phyloP scores from a whole-genome alignment of 2,113 vertebrate species.

The Callionymus lyra region DNA sequence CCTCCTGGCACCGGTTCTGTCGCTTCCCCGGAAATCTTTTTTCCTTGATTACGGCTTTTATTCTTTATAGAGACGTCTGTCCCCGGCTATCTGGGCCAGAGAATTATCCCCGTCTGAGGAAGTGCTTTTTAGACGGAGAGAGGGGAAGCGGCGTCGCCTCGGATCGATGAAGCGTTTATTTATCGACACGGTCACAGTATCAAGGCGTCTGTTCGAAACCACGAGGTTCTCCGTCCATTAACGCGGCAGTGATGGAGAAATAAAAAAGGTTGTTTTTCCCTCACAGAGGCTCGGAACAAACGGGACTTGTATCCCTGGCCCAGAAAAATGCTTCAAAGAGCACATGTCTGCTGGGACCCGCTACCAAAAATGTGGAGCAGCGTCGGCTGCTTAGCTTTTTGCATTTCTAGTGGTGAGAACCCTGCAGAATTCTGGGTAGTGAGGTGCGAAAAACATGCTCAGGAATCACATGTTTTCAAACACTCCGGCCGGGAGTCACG shows the following conservation, averaged over 20 bases:
- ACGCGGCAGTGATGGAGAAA: slow-evolving; percentile 43
- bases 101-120: slow-evolving; percentile 54
- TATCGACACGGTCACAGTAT: slow-evolving; percentile 67
- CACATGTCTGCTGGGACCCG: slow-evolving; percentile 67
- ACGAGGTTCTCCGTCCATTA: slow-evolving; percentile 66
- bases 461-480: slow-evolving; percentile 16
- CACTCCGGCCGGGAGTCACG: no score
- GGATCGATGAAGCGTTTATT: slow-evolving; percentile 70
- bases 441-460: slow-evolving; percentile 11
- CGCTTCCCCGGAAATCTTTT: slow-evolving; percentile 16
- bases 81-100: slow-evolving; percentile 41
- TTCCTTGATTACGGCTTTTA: slow-evolving; percentile 39
- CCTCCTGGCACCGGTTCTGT: slow-evolving; percentile 31
- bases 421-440: slow-evolving; percentile 49
- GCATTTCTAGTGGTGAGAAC: slow-evolving; percentile 60
- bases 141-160: slow-evolving; percentile 46
- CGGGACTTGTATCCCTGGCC: slow-evolving; percentile 69
- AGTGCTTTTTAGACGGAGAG: slow-evolving; percentile 42
- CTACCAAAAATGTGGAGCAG: slow-evolving; percentile 70
- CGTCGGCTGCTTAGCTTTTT: slow-evolving; percentile 70
- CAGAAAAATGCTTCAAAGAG: slow-evolving; percentile 75
- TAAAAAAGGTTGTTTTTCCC: slow-evolving; percentile 40
- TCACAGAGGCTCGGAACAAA: slow-evolving; percentile 64
- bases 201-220: slow-evolving; percentile 63
- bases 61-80: slow-evolving; percentile 34